Percentiles rank a stretch among this genome's conserved stretches.
phyloP scores from a whole-genome alignment of 2,113 vertebrate genomes.

The Dasyurus viverrinus region DNA sequence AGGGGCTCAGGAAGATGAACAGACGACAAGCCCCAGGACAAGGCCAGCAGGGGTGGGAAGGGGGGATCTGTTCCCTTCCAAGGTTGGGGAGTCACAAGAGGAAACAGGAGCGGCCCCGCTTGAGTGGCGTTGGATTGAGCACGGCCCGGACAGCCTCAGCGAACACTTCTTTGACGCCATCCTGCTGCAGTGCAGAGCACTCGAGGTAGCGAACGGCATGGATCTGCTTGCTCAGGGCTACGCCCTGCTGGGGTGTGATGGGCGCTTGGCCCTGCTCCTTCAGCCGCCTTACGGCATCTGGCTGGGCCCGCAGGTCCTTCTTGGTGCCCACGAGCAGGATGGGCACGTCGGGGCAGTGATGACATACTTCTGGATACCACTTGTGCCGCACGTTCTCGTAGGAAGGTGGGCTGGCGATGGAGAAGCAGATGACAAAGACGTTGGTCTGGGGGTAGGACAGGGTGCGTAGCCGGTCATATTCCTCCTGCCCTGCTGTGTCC shows the following conservation, averaged over 20 bases:
- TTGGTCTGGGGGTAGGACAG: conserved; percentile 97
- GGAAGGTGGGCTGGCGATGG: conserved; percentile 94
- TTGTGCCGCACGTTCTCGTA: conserved; percentile 97
- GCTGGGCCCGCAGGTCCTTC: conserved; percentile 93
- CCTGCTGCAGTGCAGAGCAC: conserved; percentile 96
- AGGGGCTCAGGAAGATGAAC: not conserved
- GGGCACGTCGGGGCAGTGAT: conserved; percentile 95
- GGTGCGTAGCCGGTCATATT: conserved; percentile 94
- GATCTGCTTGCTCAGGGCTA: conserved; percentile 92
- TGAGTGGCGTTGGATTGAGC: conserved; percentile 89
- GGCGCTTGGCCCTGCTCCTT: conserved; percentile 95
- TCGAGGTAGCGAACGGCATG: conserved; percentile 94
- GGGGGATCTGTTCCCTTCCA: not conserved
- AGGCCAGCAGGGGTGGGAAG: not conserved
- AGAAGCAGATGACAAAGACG: conserved; percentile 97
- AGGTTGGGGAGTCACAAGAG: conserved; percentile 88
- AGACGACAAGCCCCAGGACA: not conserved
- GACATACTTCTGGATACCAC: conserved; percentile 97
- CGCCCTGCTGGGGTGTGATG: conserved; percentile 91
- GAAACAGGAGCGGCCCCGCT: conserved; percentile 87
- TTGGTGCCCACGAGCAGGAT: conserved; percentile 97
- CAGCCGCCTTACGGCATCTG: conserved; percentile 89
- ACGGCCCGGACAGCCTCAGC: conserved; percentile 90
- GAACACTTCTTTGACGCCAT: conserved; percentile 97
- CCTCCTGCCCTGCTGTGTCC: conserved; percentile 97